phyloP scores from a whole-genome alignment of 1,140 invertebrate species.

The Stratiolaelaps scimitus region DNA sequence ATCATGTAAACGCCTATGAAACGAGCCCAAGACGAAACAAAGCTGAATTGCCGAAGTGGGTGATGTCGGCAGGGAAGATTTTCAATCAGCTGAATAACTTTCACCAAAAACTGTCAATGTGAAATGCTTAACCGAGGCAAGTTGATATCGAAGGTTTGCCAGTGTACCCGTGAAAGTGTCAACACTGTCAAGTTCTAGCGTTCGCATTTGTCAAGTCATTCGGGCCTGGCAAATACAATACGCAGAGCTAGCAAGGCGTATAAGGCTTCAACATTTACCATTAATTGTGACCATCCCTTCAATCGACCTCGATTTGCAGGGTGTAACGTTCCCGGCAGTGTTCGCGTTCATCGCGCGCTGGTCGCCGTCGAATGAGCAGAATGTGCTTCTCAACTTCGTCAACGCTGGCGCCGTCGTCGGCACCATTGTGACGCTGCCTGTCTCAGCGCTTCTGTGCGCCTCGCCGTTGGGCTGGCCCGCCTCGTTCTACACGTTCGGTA shows the following conservation, averaged over 20 bases:
- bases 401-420: neutral
- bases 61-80: too few species aligned
- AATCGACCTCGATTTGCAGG: neutral
- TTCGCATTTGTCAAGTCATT: too few species aligned
- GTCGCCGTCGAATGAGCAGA: neutral
- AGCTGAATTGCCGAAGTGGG: too few species aligned
- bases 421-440: neutral
- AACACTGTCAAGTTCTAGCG: too few species aligned
- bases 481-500: constrained; percentile 4
- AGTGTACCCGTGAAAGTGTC: too few species aligned
- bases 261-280: neutral
- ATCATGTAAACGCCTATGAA: too few species aligned
- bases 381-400: neutral
- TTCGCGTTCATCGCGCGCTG: constrained; percentile 7
- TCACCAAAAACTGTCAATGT: too few species aligned
- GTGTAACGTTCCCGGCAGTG: neutral
- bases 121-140: too few species aligned
- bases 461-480: neutral
- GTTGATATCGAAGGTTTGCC: too few species aligned
- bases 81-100: too few species aligned
- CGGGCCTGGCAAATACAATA: too few species aligned
- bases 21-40: too few species aligned
- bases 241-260: neutral
- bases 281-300: neutral
- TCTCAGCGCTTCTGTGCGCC: neutral